Conservation (phyloP, 2,113 vertebrate species). For the Ginglymostoma cirratum region DNA sequence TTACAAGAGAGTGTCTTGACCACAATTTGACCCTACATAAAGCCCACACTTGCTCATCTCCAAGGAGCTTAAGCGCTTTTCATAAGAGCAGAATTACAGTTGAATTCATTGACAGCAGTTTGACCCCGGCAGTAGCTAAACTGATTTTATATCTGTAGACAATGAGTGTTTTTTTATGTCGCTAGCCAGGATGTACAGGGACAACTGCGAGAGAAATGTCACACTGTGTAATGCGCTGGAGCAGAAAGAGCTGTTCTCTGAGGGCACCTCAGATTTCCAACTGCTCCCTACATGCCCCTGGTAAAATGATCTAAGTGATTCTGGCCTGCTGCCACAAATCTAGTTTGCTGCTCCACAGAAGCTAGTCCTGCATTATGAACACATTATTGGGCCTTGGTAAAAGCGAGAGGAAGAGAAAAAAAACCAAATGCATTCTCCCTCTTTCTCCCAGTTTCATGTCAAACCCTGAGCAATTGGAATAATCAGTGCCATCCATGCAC, state of each 20-base stretch:
- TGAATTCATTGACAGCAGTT: slow-evolving; percentile 56
- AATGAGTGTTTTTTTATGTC: slow-evolving; percentile 52
- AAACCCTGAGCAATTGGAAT: neutral
- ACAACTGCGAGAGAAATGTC: slow-evolving; percentile 59
- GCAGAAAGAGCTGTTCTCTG: slow-evolving; percentile 58
- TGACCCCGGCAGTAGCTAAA: slow-evolving; percentile 61
- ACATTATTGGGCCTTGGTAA: slow-evolving; percentile 48
- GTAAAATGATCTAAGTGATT: slow-evolving; percentile 78
- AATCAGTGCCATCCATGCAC: neutral
- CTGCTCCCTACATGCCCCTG: slow-evolving; percentile 59
- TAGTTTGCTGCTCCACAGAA: slow-evolving; percentile 52
- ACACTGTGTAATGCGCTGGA: slow-evolving; percentile 60
- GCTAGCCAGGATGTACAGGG: slow-evolving; percentile 43
- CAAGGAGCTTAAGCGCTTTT: slow-evolving; percentile 45
- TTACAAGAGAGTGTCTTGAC: slow-evolving; percentile 40
- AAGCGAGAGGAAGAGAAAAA: slow-evolving; percentile 39
- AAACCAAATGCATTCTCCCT: neutral
- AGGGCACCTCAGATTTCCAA: slow-evolving; percentile 58
- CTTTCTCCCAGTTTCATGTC: neutral
- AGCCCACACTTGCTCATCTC: slow-evolving; percentile 45
- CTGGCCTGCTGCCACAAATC: slow-evolving; percentile 62
- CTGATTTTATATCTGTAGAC: slow-evolving; percentile 66
- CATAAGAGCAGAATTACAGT: slow-evolving; percentile 41
- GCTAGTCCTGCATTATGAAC: slow-evolving; percentile 47
- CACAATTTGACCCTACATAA: slow-evolving; percentile 42